A percentile compares a stretch with the other conserved stretches of the same genome.
Conservation (phyloP, 2,797 vertebrate species). For the Lagorchestes hirsutus region DNA sequence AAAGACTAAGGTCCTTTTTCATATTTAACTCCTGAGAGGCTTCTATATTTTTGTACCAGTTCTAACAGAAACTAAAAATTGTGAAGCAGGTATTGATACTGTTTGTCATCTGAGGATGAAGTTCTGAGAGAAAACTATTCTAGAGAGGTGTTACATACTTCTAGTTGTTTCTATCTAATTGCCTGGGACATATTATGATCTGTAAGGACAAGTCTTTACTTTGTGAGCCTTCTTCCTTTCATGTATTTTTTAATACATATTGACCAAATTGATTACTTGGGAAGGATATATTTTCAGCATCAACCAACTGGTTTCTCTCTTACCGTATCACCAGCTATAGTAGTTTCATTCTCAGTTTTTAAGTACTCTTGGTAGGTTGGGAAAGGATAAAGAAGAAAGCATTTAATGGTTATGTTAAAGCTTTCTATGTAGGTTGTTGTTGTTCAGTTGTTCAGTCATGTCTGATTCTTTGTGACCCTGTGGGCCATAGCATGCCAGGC, state of each 20-base stretch:
- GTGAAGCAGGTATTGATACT: background rate
- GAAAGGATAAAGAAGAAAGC: conserved; percentile 14
- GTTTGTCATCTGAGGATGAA: background rate
- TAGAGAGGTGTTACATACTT: background rate
- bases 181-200: background rate
- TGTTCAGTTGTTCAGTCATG: background rate
- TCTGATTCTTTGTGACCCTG: background rate
- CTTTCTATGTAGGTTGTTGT: too few relatives aligned
- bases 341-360: background rate
- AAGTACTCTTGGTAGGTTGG: conserved; percentile 12
- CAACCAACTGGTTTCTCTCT: background rate
- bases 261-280: conserved; percentile 44
- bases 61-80: background rate
- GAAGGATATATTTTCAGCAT: conserved; percentile 26
- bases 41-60: background rate
- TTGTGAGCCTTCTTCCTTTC: background rate
- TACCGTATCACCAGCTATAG: background rate
- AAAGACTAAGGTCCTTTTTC: background rate
- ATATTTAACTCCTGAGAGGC: background rate
- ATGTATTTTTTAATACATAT: background rate
- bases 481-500: background rate
- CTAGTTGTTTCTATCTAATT: background rate
- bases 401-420: background rate
- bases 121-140: background rate
- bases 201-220: background rate